Conservation (phyloP, 92 coral and sea anemone genomes). For the Ricordea florida region DNA sequence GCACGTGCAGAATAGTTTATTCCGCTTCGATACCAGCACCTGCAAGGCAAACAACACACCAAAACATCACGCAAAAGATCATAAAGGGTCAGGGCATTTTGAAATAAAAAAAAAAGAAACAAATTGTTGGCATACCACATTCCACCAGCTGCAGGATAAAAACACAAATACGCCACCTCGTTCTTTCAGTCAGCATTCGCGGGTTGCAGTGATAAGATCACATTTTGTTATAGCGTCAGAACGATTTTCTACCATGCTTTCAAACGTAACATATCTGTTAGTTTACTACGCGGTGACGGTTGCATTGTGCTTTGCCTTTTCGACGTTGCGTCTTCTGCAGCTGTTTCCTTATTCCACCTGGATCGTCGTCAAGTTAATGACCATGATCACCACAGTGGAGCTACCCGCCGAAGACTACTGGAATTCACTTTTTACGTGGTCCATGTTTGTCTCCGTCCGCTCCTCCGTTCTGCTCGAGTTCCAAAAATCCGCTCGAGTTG, state of each 20-base stretch:
- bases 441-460: conserved; percentile 65
- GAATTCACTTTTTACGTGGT: conserved; percentile 78
- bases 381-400: conserved; percentile 25
- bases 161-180: too few species aligned
- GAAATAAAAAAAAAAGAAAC: too few species aligned
- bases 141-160: too few species aligned
- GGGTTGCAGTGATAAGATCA: too few species aligned
- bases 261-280: conserved; percentile 1
- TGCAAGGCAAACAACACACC: background rate
- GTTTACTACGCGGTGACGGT: conserved; percentile 13
- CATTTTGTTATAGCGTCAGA: too few species aligned
- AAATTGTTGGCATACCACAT: too few species aligned
- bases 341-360: conserved; percentile 39
- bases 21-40: background rate
- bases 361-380: conserved; percentile 20
- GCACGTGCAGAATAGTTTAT: background rate
- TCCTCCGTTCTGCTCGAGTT: conserved; percentile 54
- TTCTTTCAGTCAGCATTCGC: too few species aligned
- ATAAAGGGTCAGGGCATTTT: too few species aligned
- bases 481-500: conserved; percentile 60
- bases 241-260: conserved; percentile 19
- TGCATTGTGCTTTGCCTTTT: conserved; percentile 16
- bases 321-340: conserved; percentile 2
- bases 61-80: conserved; percentile 7
- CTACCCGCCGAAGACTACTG: conserved; percentile 74